Percentiles rank a stretch among this genome's conserved stretches.
Conservation (phyloP, 2,888 invertebrate genomes). For the Celastrina argiolus region DNA sequence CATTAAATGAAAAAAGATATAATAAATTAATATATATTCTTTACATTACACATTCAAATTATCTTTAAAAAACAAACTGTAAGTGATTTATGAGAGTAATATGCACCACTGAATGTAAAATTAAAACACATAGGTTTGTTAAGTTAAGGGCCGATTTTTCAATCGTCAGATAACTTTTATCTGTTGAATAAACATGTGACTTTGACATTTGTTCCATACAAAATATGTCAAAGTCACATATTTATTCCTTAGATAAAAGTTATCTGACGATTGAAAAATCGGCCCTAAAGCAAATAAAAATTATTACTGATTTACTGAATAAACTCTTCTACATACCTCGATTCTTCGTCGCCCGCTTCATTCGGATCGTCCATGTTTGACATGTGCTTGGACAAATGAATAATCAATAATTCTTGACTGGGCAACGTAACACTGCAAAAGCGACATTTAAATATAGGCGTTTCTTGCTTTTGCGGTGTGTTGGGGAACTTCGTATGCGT, state of each 20-base stretch:
- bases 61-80: too few species aligned
- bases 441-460: conserved; percentile 49
- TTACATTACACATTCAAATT: not conserved
- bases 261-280: too few species aligned
- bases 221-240: too few species aligned
- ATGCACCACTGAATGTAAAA: too few species aligned
- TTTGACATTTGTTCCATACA: too few species aligned
- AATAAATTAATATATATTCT: not conserved
- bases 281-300: not conserved
- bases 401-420: conserved; percentile 57
- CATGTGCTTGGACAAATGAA: conserved; percentile 65
- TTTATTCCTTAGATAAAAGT: too few species aligned
- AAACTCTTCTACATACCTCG: conserved; percentile 44
- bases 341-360: conserved; percentile 47
- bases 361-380: conserved; percentile 51
- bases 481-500: conserved; percentile 24
- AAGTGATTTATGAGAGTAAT: too few species aligned
- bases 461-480: conserved; percentile 3
- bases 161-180: too few species aligned
- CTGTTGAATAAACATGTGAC: too few species aligned
- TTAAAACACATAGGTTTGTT: not conserved
- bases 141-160: too few species aligned
- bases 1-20: too few species aligned
- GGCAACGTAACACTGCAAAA: conserved; percentile 58
- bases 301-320: not conserved